Evolutionary conservation across 2,888 invertebrate genomes (phyloP).

Genomic region (Xestoiulus laeticollis): DNA sequence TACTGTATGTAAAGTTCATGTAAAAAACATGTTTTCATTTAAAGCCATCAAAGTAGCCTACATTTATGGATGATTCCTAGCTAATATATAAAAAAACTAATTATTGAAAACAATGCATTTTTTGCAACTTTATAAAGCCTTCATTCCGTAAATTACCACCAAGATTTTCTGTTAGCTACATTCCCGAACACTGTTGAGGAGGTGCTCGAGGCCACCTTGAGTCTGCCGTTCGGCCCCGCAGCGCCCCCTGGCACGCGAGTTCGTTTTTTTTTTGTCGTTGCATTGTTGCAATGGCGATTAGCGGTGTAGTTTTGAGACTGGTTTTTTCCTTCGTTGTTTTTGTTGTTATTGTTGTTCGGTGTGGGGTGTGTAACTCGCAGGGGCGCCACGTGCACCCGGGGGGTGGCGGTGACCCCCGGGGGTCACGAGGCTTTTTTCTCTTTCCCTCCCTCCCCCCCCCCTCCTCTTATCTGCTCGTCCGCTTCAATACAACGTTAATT

Average conservation of each 20-base stretch:
- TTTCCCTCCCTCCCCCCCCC: neutral
- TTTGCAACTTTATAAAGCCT: no score
- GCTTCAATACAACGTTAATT: constrained; percentile 48
- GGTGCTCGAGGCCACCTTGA: no score
- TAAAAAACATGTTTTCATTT: no score
- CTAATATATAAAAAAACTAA: no score
- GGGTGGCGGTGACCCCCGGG: neutral
- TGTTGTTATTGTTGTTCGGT: neutral
- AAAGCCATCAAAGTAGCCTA: no score
- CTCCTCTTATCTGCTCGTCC: neutral
- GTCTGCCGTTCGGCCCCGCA: no score
- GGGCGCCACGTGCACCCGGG: neutral
- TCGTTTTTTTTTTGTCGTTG: neutral
- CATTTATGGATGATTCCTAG: no score
- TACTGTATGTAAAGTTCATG: no score
- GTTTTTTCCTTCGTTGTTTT: neutral
- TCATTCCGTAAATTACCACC: no score
- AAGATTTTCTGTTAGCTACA: no score
- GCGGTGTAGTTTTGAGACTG: neutral
- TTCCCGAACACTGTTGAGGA: no score
- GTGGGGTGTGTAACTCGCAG: neutral
- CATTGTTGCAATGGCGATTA: neutral
- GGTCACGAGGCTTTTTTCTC: neutral
- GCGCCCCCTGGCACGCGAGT: neutral
- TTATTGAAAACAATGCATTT: no score